These are phyloP conservation scores for Hirtodrosophila histrioides DNA, from an alignment of 2,888 invertebrate species.

Conservation along the genomic window DNA sequence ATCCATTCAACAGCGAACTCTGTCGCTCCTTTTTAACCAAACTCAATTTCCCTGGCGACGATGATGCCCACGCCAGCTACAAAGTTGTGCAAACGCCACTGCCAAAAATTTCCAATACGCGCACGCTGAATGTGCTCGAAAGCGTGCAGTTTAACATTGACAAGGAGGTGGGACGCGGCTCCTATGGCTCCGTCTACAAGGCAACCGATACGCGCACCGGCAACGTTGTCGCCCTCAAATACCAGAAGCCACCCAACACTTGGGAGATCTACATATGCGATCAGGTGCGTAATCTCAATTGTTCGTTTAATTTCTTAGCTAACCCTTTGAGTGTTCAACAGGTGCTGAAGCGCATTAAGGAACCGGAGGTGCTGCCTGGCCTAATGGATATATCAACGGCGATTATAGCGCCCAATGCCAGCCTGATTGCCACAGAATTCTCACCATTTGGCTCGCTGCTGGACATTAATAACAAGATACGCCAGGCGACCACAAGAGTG, in stretches of 20 bases:
- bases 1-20: slow-evolving; percentile 93
- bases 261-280: slow-evolving; percentile 97
- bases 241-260: slow-evolving; percentile 94
- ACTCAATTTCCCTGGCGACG: slow-evolving; percentile 89
- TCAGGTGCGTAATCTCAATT: slow-evolving; percentile 62
- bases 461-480: slow-evolving; percentile 91
- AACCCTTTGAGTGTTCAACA: slow-evolving; percentile 12
- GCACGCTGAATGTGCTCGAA: slow-evolving; percentile 86
- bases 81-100: slow-evolving; percentile 86
- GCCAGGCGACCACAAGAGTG: slow-evolving; percentile 89
- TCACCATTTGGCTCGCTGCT: slow-evolving; percentile 93
- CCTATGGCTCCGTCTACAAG: slow-evolving; percentile 92
- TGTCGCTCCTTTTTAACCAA: slow-evolving; percentile 89
- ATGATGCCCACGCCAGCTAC: slow-evolving; percentile 86
- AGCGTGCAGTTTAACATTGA: slow-evolving; percentile 87
- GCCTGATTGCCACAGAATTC: slow-evolving; percentile 93
- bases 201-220: slow-evolving; percentile 82
- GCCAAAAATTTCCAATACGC: slow-evolving; percentile 87
- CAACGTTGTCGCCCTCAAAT: slow-evolving; percentile 90
- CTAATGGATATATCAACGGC: slow-evolving; percentile 93
- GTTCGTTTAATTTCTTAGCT: background rate
- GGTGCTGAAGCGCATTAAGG: slow-evolving; percentile 82
- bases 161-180: slow-evolving; percentile 93
- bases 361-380: slow-evolving; percentile 86
- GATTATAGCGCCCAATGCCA: slow-evolving; percentile 92